These are phyloP conservation scores for Coreoperca whiteheadi DNA, from an alignment of 2,113 vertebrate genomes.

Conservation along the genomic window DNA sequence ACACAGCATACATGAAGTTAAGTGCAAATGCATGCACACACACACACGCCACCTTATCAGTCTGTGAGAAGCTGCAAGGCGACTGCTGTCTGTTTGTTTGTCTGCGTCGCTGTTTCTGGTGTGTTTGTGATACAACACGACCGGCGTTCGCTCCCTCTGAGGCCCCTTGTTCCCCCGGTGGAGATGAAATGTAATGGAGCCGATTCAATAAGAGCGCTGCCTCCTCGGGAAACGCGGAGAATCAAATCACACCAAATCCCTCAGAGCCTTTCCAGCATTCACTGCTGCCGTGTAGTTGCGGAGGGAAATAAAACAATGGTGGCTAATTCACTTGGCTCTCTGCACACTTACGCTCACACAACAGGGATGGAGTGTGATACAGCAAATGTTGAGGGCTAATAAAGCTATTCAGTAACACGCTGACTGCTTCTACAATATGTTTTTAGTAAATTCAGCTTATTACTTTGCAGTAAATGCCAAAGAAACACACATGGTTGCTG, in stretches of 20 bases:
- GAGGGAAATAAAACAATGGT: slow-evolving; percentile 63
- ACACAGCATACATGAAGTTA: slow-evolving; percentile 5
- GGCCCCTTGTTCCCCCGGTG: slow-evolving; percentile 64
- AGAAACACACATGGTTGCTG: background rate
- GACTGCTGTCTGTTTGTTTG: slow-evolving; percentile 53
- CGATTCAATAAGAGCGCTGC: slow-evolving; percentile 76
- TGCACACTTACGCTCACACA: slow-evolving; percentile 7
- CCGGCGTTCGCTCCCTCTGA: slow-evolving; percentile 4
- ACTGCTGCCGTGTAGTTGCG: slow-evolving; percentile 50
- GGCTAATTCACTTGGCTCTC: slow-evolving; percentile 62
- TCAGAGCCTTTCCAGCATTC: slow-evolving; percentile 68
- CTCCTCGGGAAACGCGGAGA: slow-evolving; percentile 56
- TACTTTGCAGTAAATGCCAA: slow-evolving; percentile 7
- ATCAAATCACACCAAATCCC: slow-evolving; percentile 76
- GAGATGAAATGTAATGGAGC: slow-evolving; percentile 79
- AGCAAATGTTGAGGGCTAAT: slow-evolving; percentile 36
- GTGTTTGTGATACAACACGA: slow-evolving; percentile 63
- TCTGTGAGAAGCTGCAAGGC: slow-evolving; percentile 24
- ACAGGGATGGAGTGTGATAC: slow-evolving; percentile 22
- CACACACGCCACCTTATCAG: slow-evolving; percentile 38
- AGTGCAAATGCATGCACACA: background rate
- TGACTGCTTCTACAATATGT: background rate
- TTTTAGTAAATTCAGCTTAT: slow-evolving; percentile 35
- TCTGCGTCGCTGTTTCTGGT: slow-evolving; percentile 20
- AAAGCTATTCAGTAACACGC: slow-evolving; percentile 26